phyloP scores from a whole-genome alignment of 2,888 invertebrate genomes.

The Synergus laeviventris region DNA sequence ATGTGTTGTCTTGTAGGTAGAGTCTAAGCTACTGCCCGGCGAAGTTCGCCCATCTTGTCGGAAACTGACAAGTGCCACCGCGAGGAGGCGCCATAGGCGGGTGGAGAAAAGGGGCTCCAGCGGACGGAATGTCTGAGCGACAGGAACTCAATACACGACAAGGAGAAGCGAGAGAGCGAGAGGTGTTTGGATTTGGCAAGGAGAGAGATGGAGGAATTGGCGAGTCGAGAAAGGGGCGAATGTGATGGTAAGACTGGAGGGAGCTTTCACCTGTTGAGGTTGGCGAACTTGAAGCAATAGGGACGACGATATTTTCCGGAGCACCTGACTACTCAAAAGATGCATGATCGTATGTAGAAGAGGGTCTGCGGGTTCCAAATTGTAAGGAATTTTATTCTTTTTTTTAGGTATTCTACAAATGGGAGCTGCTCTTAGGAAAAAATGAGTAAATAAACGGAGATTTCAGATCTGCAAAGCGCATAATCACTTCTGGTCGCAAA shows the following conservation, averaged over 20 bases:
- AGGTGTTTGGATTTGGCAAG: background rate
- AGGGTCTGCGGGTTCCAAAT: background rate
- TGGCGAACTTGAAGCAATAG: constrained; percentile 49
- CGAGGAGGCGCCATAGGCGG: constrained; percentile 61
- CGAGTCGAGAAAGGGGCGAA: constrained; percentile 21
- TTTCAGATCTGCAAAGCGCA: background rate
- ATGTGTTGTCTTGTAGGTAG: constrained; percentile 73
- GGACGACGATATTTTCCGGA: constrained; percentile 48
- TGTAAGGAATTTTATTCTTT: background rate
- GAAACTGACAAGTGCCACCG: constrained; percentile 68
- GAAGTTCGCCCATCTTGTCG: constrained; percentile 74
- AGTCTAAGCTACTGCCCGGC: constrained; percentile 75
- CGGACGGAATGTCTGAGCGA: constrained; percentile 55
- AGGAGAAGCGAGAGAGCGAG: constrained; percentile 27
- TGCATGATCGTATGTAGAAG: background rate
- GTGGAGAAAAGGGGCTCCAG: constrained; percentile 58
- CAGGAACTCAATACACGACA: constrained; percentile 42
- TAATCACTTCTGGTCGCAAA: background rate
- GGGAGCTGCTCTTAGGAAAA: background rate
- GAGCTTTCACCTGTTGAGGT: constrained; percentile 45
- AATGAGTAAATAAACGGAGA: background rate
- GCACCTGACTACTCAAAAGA: background rate
- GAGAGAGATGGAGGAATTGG: constrained; percentile 1
- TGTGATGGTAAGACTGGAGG: constrained; percentile 40
- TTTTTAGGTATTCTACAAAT: background rate